Evolutionary conservation across 2,797 vertebrate species (phyloP).

Genomic region (Avahi laniger): DNA sequence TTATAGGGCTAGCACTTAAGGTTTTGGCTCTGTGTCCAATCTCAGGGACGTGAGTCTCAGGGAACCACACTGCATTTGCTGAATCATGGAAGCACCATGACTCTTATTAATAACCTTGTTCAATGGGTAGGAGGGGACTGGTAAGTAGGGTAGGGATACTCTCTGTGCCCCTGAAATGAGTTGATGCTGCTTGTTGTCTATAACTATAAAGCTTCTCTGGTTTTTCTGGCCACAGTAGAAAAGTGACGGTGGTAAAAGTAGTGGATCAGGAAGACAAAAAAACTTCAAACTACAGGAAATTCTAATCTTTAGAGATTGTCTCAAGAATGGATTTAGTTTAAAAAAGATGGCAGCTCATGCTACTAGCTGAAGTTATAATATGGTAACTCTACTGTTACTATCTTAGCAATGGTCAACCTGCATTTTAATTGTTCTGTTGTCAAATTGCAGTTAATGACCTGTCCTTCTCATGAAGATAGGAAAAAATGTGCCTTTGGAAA

Average conservation of each 20-base stretch:
- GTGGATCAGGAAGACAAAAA: not conserved
- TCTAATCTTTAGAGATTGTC: not conserved
- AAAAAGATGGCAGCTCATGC: not conserved
- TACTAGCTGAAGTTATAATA: not conserved
- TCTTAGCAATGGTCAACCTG: not conserved
- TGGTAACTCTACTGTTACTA: not conserved
- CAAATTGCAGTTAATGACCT: not conserved
- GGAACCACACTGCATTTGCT: not conserved
- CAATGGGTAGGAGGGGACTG: not conserved
- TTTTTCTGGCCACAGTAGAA: not conserved
- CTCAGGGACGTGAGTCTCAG: not conserved
- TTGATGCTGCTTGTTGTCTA: not conserved
- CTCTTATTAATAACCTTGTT: not conserved
- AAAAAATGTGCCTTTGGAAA: conserved; percentile 28
- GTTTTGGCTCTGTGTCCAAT: not conserved
- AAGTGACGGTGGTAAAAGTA: not conserved
- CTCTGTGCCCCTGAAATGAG: not conserved
- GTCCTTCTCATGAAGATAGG: not conserved
- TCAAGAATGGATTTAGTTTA: not conserved
- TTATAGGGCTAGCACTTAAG: not conserved
- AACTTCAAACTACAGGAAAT: not conserved
- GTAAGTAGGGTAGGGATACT: not conserved
- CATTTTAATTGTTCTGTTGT: not conserved
- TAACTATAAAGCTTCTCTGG: not conserved
- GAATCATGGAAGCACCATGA: not conserved